Percentiles rank a stretch among this genome's conserved stretches.
phyloP scores from a whole-genome alignment of 2,888 invertebrate genomes.

The Yponomeuta malinellus region DNA sequence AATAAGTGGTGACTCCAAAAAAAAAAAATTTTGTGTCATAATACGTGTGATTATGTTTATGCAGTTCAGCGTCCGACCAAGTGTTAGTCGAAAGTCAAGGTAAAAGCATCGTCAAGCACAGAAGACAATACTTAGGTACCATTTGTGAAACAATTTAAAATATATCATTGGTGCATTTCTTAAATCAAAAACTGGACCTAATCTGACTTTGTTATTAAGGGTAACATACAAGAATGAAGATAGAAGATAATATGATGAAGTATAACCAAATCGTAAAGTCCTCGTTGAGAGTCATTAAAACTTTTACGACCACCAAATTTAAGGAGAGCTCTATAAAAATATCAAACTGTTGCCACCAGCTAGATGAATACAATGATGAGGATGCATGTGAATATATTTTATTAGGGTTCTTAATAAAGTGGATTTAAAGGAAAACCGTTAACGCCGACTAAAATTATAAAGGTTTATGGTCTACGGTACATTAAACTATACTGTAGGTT shows the following conservation, averaged over 20 bases:
- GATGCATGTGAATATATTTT: constrained; percentile 8
- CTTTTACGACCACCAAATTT: constrained; percentile 49
- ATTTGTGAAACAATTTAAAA: too few relatives aligned
- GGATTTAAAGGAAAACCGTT: constrained; percentile 6
- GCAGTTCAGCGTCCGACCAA: too few relatives aligned
- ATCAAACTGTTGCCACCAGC: constrained; percentile 52
- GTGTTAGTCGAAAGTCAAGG: too few relatives aligned
- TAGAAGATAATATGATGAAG: constrained; percentile 44
- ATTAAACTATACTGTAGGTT: not conserved
- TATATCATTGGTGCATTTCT: too few relatives aligned
- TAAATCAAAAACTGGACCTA: too few relatives aligned
- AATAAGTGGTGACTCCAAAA: too few relatives aligned
- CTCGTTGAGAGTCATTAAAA: constrained; percentile 41
- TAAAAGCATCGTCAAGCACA: too few relatives aligned
- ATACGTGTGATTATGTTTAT: too few relatives aligned
- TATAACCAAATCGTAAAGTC: constrained; percentile 49
- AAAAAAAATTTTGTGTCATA: too few relatives aligned
- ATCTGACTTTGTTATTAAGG: not conserved
- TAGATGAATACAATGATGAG: constrained; percentile 20
- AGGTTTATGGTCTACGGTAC: not conserved
- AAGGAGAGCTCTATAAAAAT: constrained; percentile 48
- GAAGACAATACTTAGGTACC: too few relatives aligned
- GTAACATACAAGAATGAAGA: not conserved
- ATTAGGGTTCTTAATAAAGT: constrained; percentile 1
- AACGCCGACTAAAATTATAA: not conserved